phyloP scores from a whole-genome alignment of 1,140 invertebrate genomes.

The Uloborus diversus region DNA sequence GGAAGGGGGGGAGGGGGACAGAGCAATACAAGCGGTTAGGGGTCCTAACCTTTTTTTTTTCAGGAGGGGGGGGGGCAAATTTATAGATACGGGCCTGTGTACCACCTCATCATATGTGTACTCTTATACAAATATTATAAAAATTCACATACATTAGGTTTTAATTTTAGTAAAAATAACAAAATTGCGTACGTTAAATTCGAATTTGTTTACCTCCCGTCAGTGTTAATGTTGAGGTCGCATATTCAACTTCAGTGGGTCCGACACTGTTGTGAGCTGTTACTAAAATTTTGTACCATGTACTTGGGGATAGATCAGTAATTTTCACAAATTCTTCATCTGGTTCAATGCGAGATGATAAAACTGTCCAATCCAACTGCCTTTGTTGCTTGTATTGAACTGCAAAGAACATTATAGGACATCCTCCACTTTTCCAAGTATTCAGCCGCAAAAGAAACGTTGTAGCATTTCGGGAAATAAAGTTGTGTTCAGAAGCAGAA shows the following conservation, averaged over 20 bases:
- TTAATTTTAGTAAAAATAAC: background rate
- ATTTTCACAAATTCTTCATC: conserved; percentile 49
- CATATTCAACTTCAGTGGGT: conserved; percentile 92
- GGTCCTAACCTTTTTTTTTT: too few relatives aligned
- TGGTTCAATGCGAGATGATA: conserved; percentile 57
- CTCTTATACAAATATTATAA: too few relatives aligned
- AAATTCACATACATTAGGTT: too few relatives aligned
- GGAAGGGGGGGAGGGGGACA: too few relatives aligned
- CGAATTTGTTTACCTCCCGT: conserved; percentile 73
- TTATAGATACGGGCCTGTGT: too few relatives aligned
- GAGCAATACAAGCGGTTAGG: too few relatives aligned
- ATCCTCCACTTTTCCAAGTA: conserved; percentile 69
- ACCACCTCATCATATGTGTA: too few relatives aligned
- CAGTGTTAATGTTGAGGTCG: conserved; percentile 94
- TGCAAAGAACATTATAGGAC: conserved; percentile 66
- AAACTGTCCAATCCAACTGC: conserved; percentile 59
- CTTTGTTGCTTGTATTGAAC: conserved; percentile 60
- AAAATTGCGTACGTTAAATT: too few relatives aligned
- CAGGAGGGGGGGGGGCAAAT: too few relatives aligned
- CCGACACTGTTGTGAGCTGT: conserved; percentile 96
- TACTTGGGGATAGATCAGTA: conserved; percentile 61
- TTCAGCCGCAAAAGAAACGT: conserved; percentile 67
- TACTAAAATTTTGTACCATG: conserved; percentile 73
- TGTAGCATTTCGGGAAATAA: conserved; percentile 65
- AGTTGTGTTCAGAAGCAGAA: conserved; percentile 58